Conservation (phyloP, 2,888 invertebrate species). For the Thera britannica region DNA sequence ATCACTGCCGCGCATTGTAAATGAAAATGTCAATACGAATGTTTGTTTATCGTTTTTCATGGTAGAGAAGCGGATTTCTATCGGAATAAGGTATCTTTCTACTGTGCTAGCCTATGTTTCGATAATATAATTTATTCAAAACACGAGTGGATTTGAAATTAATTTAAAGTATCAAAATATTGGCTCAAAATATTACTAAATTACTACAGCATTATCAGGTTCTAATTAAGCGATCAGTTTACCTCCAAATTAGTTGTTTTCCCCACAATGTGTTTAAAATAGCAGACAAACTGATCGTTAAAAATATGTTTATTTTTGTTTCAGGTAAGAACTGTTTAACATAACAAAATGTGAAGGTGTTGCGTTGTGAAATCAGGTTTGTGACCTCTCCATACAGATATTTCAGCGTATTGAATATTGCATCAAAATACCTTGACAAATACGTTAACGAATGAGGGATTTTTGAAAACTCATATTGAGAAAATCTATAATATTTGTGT, state of each 20-base stretch:
- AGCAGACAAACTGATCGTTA: constrained; percentile 9
- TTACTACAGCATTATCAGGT: not conserved
- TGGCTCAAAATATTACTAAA: not conserved
- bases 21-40: too few relatives aligned
- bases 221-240: constrained; percentile 19
- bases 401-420: not conserved
- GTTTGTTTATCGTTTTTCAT: too few relatives aligned
- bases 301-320: constrained; percentile 33
- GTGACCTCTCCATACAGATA: not conserved
- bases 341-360: constrained; percentile 3
- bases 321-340: constrained; percentile 35
- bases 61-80: too few relatives aligned
- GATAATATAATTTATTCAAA: too few relatives aligned
- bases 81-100: too few relatives aligned
- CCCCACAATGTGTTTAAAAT: constrained; percentile 19
- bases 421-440: not conserved
- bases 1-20: too few relatives aligned
- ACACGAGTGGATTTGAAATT: too few relatives aligned
- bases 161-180: not conserved
- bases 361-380: constrained; percentile 2
- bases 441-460: not conserved
- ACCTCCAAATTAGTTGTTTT: constrained; percentile 20
- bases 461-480: not conserved
- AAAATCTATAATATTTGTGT: too few relatives aligned
- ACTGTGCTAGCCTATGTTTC: too few relatives aligned